Evolutionary conservation across 2,888 invertebrate genomes (phyloP).

Genomic region (Apamea crenata): DNA sequence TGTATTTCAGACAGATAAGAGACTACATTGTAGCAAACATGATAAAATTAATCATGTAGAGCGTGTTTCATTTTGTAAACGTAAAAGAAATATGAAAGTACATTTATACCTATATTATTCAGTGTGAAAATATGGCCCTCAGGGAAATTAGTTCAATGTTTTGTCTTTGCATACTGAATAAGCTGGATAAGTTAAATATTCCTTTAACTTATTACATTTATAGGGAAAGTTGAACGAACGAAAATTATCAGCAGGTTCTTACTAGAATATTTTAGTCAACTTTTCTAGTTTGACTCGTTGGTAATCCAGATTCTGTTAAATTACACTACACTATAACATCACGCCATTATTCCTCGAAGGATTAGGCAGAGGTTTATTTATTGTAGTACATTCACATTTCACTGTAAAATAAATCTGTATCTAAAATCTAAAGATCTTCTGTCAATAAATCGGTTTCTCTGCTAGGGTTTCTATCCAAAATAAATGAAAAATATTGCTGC

Average conservation of each 20-base stretch:
- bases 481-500: background rate
- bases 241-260: background rate
- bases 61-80: constrained; percentile 39
- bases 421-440: background rate
- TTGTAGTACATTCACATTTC: background rate
- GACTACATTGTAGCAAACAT: background rate
- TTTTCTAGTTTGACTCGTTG: background rate
- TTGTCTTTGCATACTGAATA: constrained; percentile 46
- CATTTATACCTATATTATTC: background rate
- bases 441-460: background rate
- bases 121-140: constrained; percentile 44
- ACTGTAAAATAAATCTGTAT: background rate
- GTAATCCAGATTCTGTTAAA: background rate
- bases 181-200: constrained; percentile 32
- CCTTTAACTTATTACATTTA: constrained; percentile 28
- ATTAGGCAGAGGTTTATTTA: no score
- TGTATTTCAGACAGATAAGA: background rate
- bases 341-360: background rate
- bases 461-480: background rate
- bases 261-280: background rate
- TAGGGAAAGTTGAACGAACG: constrained; percentile 16
- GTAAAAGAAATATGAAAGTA: constrained; percentile 32
- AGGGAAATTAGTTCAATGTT: constrained; percentile 54
- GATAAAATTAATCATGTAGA: constrained; percentile 17
- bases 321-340: background rate